Percentiles rank a stretch among this genome's conserved stretches.
These are phyloP conservation scores for Chromoteleia sp. DNA, from an alignment of 2,888 invertebrate genomes.

Conservation along the genomic window DNA sequence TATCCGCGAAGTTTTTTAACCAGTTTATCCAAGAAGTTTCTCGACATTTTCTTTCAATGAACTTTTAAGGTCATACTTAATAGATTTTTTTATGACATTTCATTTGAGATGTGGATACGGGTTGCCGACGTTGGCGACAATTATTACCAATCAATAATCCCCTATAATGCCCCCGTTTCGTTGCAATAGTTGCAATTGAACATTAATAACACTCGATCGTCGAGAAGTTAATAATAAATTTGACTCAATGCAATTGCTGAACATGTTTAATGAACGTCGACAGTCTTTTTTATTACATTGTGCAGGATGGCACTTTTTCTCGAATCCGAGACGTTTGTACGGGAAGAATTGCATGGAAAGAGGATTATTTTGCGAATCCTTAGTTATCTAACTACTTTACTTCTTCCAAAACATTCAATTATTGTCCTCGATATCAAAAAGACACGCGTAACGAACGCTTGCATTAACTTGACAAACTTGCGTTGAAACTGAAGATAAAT, in stretches of 20 bases:
- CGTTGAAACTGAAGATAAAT: too few species aligned
- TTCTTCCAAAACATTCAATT: too few species aligned
- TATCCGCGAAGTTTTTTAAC: too few species aligned
- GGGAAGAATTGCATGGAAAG: too few species aligned
- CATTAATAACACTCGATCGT: slow-evolving; percentile 15
- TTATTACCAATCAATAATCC: slow-evolving; percentile 33
- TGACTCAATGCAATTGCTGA: slow-evolving; percentile 16
- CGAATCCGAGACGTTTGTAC: too few species aligned
- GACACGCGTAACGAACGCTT: too few species aligned
- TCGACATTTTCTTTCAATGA: background rate
- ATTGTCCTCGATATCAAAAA: too few species aligned
- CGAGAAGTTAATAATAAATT: slow-evolving; percentile 21
- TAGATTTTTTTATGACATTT: slow-evolving; percentile 7
- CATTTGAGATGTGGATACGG: slow-evolving; percentile 6
- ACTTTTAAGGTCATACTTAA: background rate
- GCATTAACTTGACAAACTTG: too few species aligned
- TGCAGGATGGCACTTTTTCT: slow-evolving; percentile 5
- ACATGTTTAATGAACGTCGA: slow-evolving; percentile 10
- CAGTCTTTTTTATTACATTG: slow-evolving; percentile 5
- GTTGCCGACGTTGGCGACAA: slow-evolving; percentile 8
- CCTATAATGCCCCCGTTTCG: slow-evolving; percentile 8
- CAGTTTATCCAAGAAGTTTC: background rate
- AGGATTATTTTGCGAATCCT: too few species aligned
- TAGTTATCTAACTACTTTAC: too few species aligned
- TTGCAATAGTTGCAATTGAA: slow-evolving; percentile 15